Evolutionary conservation across 2,797 vertebrate species (phyloP), one percentile per base, ranked within the genome.

Genomic region (Falco peregrinus): DNA sequence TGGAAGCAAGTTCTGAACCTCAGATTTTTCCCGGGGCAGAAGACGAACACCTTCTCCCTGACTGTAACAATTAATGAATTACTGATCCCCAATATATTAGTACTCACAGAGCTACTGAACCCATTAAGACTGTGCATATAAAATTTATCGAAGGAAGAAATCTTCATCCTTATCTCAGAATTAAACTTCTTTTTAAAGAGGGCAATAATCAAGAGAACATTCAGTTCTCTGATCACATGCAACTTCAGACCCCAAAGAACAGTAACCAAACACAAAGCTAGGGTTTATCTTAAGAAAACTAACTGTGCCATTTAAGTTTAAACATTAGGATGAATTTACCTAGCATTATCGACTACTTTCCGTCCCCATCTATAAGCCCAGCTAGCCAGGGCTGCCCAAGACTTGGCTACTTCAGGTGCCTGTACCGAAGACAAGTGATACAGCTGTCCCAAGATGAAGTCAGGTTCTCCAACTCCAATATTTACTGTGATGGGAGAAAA

Each of bases 331-430:
- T 79, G 47, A 24, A 97, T 98, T 96, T 90, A 99, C 99, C 99
- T 99, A 92, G 99, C 99, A 92, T 99, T 99, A 95, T 99, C 99
- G 57, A 99, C 99, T 50, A 99, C 99, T 89, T 99, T 99, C 91
- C 99, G 98, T 81, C 99, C 99, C 99, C 99, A 99, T 96, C 99
- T 99, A 59, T 99, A 99, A 12, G 99, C 99, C 99, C 99, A 99
- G 95, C 99, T 99, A 84, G 99, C 99, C 92, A 99, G 95, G 14
- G 99, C 98, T 19, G 99, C 99, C 99, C 99, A 99, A n/a, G 99
- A 99, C 95, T 99, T 99, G 70, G 99, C 99, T 81, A 99, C 98
- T 97, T 99, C 99, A 74, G 99, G 99, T 80, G 99, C 99, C 92
- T 99, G 98, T 60, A 98, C 98, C 56, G 99, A 99, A 84, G 99